These are phyloP conservation scores for Onychomys torridus DNA, from an alignment of 2,797 vertebrate genomes.

Conservation along the genomic window DNA sequence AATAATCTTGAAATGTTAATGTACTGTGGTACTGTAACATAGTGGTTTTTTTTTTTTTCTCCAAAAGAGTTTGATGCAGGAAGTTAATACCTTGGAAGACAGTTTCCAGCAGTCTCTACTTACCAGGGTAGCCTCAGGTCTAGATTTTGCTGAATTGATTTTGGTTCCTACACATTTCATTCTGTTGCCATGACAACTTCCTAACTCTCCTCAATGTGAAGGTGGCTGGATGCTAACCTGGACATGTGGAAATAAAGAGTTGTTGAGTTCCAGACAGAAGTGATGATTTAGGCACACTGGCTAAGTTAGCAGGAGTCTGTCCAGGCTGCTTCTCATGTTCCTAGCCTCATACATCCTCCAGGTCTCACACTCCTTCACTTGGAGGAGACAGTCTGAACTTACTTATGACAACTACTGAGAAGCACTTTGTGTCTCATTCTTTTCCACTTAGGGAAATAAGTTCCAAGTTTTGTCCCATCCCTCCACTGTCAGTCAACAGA, in stretches of 20 bases:
- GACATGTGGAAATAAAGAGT: constrained; percentile 60
- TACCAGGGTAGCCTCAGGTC: constrained; percentile 3
- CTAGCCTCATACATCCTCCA: constrained; percentile 41
- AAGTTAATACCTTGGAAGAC: neutral
- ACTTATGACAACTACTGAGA: neutral
- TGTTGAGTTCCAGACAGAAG: constrained; percentile 54
- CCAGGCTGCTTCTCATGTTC: constrained; percentile 33
- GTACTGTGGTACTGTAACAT: neutral
- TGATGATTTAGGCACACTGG: constrained; percentile 52
- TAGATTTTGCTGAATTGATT: constrained; percentile 19
- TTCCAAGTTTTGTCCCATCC: neutral
- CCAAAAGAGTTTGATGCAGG: neutral
- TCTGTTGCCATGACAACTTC: constrained; percentile 51
- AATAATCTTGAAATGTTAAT: neutral
- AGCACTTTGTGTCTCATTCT: neutral
- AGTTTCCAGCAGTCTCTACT: neutral
- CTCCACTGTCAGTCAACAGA: neutral
- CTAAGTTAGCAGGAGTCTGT: constrained; percentile 16
- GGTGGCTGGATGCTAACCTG: constrained; percentile 54
- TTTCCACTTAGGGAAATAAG: constrained; percentile 18
- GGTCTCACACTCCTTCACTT: neutral
- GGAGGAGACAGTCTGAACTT: constrained; percentile 45
- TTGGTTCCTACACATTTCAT: constrained; percentile 58
- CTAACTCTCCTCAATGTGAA: constrained; percentile 63
- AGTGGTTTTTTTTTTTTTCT: neutral